Base-by-base conservation (phyloP, 2,888 invertebrate species). In the Sycophila texana region DNA sequence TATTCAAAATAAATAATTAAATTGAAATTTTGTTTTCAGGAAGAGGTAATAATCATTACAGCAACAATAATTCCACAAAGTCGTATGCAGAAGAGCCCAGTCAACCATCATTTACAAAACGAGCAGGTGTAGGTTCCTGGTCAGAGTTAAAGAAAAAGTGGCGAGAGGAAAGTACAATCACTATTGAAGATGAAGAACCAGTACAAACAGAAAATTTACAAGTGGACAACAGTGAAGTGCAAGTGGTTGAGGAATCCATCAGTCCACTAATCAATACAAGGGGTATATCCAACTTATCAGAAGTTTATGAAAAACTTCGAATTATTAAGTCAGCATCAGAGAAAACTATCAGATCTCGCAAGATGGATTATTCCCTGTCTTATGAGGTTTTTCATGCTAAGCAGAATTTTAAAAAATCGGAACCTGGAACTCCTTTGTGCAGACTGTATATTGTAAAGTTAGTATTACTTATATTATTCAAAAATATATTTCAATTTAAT, bases 81-180 rank as follows among this genome's bases (percentile, higher is more conserved):
- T n/a, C 18, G 47, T 18, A 10, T 4, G 4, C 16, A 13, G 63
- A 63, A 39, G 63, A 63, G 4, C 75, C 76, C 1, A 16, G 18
- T 49, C 68, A 84, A 22, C 79, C 87, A 1, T 84, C 88, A 0
- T 89, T 88, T 57, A 81, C 79, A 39, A 86, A 84, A 77, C 51
- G 84, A 7, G 83, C 87, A 4, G 87, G 84, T n/a, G 82, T 84
- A 47, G 80, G 81, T 0, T 86, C 89, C 0, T 90, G 90, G 90
- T 51, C 83, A 0, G 88, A 90, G 67, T 79, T 89, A 18, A 90
- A 89, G 70, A 84, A 83, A 63, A 89, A 86, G 71, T 89, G 89
- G 89, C 84, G 85, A 18, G 90, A 90, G 7, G 87, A 87, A 30
- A 88, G 87, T 66, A 90, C 89, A 0, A 90, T 90, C 7, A 89